Evolutionary conservation across 2,797 vertebrate species (phyloP).

Genomic region (Sebastes ruberrimus): DNA sequence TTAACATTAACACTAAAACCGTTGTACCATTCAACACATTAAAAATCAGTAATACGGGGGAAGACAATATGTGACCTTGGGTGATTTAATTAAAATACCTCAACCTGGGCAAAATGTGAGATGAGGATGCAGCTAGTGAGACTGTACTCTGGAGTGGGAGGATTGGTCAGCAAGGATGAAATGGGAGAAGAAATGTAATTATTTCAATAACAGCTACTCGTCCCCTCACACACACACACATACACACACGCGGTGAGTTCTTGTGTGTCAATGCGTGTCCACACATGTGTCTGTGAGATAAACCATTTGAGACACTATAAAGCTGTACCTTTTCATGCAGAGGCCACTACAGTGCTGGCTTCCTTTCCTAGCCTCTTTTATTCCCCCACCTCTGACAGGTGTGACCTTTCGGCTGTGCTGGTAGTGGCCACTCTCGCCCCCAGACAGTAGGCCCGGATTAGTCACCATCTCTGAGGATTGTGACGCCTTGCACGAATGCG

Average conservation of each 20-base stretch:
- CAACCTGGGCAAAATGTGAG: conserved; percentile 5
- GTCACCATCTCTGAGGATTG: conserved; percentile 74
- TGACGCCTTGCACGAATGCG: conserved; percentile 63
- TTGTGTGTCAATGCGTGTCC: background rate
- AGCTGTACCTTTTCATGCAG: conserved; percentile 41
- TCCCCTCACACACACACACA: background rate
- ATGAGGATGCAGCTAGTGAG: conserved; percentile 9
- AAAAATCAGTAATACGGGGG: background rate
- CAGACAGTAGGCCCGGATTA: conserved; percentile 76
- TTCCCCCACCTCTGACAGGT: conserved; percentile 73
- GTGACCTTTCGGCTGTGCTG: conserved; percentile 79
- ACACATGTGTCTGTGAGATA: conserved; percentile 2
- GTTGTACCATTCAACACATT: conserved; percentile 10
- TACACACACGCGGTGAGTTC: background rate
- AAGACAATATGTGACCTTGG: conserved; percentile 31
- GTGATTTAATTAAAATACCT: conserved; percentile 43
- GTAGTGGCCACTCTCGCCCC: conserved; percentile 64
- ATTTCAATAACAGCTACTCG: conserved; percentile 16
- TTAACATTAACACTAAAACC: conserved; percentile 29
- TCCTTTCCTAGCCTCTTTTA: conserved; percentile 47
- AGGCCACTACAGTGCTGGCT: conserved; percentile 38
- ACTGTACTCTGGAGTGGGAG: background rate
- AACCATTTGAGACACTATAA: conserved; percentile 40
- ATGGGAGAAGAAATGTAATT: conserved; percentile 30
- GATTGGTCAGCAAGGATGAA: conserved; percentile 8